Conservation (phyloP, 2,113 vertebrate species). For the Corvus moneduloides region DNA sequence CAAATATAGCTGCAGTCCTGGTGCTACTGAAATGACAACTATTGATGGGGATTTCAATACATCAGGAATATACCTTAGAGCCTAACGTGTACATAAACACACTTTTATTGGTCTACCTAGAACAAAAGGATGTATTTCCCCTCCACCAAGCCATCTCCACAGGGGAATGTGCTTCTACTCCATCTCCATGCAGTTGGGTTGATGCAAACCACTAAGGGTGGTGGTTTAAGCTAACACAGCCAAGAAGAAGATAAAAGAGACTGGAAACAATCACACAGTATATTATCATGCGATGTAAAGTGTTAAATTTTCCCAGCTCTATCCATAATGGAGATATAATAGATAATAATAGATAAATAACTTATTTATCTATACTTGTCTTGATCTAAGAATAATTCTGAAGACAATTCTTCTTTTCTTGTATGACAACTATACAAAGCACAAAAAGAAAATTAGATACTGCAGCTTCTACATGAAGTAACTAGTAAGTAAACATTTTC, state of each 20-base stretch:
- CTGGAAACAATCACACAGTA: not conserved
- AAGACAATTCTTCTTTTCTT: slow-evolving; percentile 15
- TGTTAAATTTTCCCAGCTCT: not conserved
- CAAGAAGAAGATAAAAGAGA: not conserved
- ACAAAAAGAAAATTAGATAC: slow-evolving; percentile 28
- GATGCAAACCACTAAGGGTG: not conserved
- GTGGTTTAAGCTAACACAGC: not conserved
- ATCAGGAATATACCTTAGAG: not conserved
- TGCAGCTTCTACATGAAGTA: not conserved
- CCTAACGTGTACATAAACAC: not conserved
- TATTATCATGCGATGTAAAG: not conserved
- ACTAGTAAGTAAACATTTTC: not conserved
- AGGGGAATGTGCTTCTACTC: not conserved
- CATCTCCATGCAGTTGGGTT: not conserved
- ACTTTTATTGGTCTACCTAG: not conserved
- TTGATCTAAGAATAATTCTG: not conserved
- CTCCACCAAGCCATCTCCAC: not conserved
- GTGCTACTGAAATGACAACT: not conserved
- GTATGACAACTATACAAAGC: not conserved
- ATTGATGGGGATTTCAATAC: not conserved
- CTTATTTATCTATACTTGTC: not conserved
- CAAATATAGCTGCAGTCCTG: not conserved
- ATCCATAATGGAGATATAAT: not conserved
- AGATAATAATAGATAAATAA: not conserved
- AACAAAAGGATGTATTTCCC: not conserved